Evolutionary conservation across 1,140 invertebrate species (phyloP).

Genomic region (Latrodectus geometricus): DNA sequence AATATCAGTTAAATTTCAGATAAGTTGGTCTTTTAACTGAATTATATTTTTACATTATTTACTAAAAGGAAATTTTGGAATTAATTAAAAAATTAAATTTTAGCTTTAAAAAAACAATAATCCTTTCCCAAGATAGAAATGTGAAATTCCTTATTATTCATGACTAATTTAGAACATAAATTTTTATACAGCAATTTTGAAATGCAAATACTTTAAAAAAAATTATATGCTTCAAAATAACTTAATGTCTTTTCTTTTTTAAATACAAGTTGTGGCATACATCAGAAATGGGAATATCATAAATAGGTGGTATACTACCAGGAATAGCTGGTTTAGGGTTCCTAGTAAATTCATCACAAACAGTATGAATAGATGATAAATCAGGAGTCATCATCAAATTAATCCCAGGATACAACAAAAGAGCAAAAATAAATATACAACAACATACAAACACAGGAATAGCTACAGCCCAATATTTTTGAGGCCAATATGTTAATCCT

Average conservation of each 20-base stretch:
- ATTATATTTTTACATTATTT: too few species aligned
- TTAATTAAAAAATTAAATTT: too few species aligned
- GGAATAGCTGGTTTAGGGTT: slow-evolving; percentile 58
- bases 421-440: slow-evolving; percentile 79
- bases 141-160: too few species aligned
- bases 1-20: too few species aligned
- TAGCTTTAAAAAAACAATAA: too few species aligned
- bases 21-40: too few species aligned
- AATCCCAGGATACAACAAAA: slow-evolving; percentile 86
- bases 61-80: too few species aligned
- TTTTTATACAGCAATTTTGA: too few species aligned
- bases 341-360: slow-evolving; percentile 76
- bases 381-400: slow-evolving; percentile 81
- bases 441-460: slow-evolving; percentile 83
- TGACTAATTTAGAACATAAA: too few species aligned
- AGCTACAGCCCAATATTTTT: slow-evolving; percentile 89
- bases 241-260: neutral
- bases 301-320: slow-evolving; percentile 73
- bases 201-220: too few species aligned
- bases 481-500: slow-evolving; percentile 84
- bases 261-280: slow-evolving; percentile 74
- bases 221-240: too few species aligned
- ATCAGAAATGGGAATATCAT: slow-evolving; percentile 74
- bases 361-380: slow-evolving; percentile 78
- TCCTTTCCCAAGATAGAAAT: too few species aligned